Percentiles rank a stretch among this genome's conserved stretches.
These are phyloP conservation scores for Phoenoteleia sp. DNA, from an alignment of 2,888 invertebrate species.

Conservation along the genomic window DNA sequence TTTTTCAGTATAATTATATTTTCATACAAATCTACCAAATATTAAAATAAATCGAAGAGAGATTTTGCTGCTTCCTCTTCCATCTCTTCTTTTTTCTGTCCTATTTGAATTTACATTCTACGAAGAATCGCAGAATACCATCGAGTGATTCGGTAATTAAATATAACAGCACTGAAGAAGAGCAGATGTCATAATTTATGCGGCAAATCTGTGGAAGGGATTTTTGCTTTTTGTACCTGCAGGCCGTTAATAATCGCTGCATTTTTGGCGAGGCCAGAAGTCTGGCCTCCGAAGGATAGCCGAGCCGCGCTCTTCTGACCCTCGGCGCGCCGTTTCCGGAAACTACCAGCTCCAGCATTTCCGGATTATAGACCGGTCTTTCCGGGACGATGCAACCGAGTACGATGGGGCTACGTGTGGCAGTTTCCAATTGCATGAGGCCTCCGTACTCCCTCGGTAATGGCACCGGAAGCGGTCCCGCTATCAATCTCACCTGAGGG, in stretches of 20 bases:
- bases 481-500: constrained; percentile 86
- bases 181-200: constrained; percentile 46
- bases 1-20: too few relatives aligned
- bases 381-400: constrained; percentile 87
- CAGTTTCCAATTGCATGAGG: constrained; percentile 86
- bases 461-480: constrained; percentile 85
- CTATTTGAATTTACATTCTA: too few relatives aligned
- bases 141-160: constrained; percentile 45
- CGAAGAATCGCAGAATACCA: constrained; percentile 39
- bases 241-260: constrained; percentile 87
- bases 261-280: constrained; percentile 87
- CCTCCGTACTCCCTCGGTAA: constrained; percentile 85
- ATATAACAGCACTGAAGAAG: constrained; percentile 11
- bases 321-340: constrained; percentile 84
- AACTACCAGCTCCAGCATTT: constrained; percentile 85
- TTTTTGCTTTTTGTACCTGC: constrained; percentile 82
- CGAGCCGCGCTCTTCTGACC: constrained; percentile 83
- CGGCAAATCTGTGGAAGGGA: neutral
- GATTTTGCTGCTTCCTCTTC: too few relatives aligned
- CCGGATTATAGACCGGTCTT: constrained; percentile 85
- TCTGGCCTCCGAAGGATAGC: constrained; percentile 86
- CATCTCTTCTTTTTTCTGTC: neutral
- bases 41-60: too few relatives aligned
- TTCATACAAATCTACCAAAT: too few relatives aligned
- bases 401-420: constrained; percentile 86